phyloP scores from a whole-genome alignment of 2,888 invertebrate genomes.

The Hipparchia semele region DNA sequence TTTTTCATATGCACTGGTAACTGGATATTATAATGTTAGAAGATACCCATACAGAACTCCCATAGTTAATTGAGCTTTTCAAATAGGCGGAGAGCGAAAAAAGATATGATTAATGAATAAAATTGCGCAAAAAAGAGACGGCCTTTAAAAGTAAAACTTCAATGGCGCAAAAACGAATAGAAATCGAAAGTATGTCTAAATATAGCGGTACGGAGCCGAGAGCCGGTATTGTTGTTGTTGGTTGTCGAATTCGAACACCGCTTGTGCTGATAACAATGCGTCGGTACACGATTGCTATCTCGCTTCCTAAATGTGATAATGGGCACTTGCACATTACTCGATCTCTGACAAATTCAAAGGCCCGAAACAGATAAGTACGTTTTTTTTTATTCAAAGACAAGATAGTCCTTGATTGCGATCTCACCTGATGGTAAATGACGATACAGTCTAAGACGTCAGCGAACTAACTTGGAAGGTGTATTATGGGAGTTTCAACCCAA shows the following conservation, averaged over 20 bases:
- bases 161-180: constrained; percentile 33
- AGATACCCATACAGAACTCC: too few species aligned
- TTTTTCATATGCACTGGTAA: too few species aligned
- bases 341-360: neutral
- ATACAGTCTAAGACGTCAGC: too few species aligned
- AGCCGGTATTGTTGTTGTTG: constrained; percentile 12
- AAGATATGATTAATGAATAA: constrained; percentile 16
- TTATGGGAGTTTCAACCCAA: too few species aligned
- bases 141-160: constrained; percentile 35
- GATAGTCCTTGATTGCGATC: too few species aligned
- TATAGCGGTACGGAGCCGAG: constrained; percentile 38
- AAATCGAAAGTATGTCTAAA: constrained; percentile 47
- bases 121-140: constrained; percentile 34
- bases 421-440: too few species aligned
- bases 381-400: too few species aligned
- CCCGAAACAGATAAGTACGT: neutral
- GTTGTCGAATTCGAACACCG: constrained; percentile 25
- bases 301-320: neutral
- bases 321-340: too few species aligned
- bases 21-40: too few species aligned
- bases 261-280: constrained; percentile 2
- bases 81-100: too few species aligned
- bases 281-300: constrained; percentile 5
- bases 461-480: too few species aligned
- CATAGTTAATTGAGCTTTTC: too few species aligned